Conservation (phyloP, 1,140 invertebrate species). For the Elymnias hypermnestra region DNA sequence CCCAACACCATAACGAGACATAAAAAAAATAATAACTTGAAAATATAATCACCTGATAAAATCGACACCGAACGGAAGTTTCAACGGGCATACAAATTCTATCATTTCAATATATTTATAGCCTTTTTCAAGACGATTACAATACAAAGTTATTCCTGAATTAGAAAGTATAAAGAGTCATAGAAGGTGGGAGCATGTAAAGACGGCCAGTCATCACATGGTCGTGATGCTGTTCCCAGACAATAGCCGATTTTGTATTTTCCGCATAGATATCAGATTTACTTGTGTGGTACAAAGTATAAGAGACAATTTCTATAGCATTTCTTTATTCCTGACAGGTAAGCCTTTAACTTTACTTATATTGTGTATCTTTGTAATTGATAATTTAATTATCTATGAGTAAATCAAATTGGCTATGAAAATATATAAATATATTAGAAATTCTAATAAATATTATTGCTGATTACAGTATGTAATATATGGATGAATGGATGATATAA, state of each 20-base stretch:
- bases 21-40: constrained; percentile 1
- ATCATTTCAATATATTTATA: constrained; percentile 25
- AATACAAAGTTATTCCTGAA: constrained; percentile 32
- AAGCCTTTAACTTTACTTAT: too few relatives aligned
- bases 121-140: constrained; percentile 17
- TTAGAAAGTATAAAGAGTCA: constrained; percentile 41
- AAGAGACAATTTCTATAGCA: background rate
- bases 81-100: constrained; percentile 15
- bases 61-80: constrained; percentile 10
- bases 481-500: too few relatives aligned
- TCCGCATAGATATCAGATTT: constrained; percentile 35
- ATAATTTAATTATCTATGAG: too few relatives aligned
- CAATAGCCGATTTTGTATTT: constrained; percentile 67
- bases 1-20: too few relatives aligned
- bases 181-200: constrained; percentile 32
- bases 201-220: constrained; percentile 43
- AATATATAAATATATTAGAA: too few relatives aligned
- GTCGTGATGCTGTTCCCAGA: constrained; percentile 55
- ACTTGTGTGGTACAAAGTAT: constrained; percentile 23
- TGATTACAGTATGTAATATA: too few relatives aligned
- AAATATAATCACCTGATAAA: constrained; percentile 10
- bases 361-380: too few relatives aligned
- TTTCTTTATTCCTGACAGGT: too few relatives aligned
- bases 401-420: too few relatives aligned
- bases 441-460: too few relatives aligned